phyloP scores from a whole-genome alignment of 1,140 invertebrate genomes.

The Dysdera silvatica region DNA sequence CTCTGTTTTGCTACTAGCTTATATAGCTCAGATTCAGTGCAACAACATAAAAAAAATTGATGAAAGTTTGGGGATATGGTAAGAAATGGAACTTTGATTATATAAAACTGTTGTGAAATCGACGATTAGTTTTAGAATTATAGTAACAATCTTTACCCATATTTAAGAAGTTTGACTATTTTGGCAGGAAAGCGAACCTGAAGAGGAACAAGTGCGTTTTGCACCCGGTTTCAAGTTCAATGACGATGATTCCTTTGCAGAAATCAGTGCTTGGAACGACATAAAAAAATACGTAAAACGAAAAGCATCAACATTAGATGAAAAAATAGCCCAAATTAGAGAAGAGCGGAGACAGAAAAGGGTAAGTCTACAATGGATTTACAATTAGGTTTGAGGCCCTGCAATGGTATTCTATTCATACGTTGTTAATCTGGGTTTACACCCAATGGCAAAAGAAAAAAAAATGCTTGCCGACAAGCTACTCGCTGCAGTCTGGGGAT shows the following conservation, averaged over 20 bases:
- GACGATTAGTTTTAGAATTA: too few relatives aligned
- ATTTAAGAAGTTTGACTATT: neutral
- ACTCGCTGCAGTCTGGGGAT: neutral
- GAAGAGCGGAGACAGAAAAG: slow-evolving; percentile 39
- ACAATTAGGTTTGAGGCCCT: neutral
- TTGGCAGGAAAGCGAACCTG: slow-evolving; percentile 48
- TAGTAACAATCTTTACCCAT: too few relatives aligned
- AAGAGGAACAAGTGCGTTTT: slow-evolving; percentile 63
- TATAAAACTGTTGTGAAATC: too few relatives aligned
- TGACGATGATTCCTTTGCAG: slow-evolving; percentile 59
- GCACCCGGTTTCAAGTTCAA: slow-evolving; percentile 67
- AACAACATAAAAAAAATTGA: too few relatives aligned
- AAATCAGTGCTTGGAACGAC: slow-evolving; percentile 77
- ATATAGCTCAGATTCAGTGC: too few relatives aligned
- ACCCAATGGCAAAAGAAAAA: neutral
- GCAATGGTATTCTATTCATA: neutral
- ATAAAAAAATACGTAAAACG: slow-evolving; percentile 70
- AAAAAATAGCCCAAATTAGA: slow-evolving; percentile 66
- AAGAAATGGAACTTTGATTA: too few relatives aligned
- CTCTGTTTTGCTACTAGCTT: too few relatives aligned
- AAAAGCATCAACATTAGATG: slow-evolving; percentile 69
- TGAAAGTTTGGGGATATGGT: too few relatives aligned
- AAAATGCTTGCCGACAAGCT: neutral
- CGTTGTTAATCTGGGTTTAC: neutral
- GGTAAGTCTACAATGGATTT: too few relatives aligned